A percentile compares a stretch with the other conserved stretches of the same genome.
Evolutionary conservation across 2,113 vertebrate genomes (phyloP).

Genomic region (Uropsilus gracilis): DNA sequence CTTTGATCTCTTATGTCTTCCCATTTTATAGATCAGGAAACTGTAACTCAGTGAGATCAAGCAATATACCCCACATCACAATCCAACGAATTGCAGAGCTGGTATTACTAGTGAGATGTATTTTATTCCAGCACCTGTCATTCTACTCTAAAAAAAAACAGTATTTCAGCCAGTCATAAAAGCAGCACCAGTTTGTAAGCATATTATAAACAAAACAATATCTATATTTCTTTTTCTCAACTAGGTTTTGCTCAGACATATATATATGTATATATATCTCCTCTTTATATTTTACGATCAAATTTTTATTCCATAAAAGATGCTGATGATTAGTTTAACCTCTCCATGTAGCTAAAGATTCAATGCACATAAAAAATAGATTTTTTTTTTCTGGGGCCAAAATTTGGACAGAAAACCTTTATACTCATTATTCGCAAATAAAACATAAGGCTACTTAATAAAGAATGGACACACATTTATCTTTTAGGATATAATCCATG

Average conservation of each 20-base stretch:
- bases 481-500: slow-evolving; percentile 46
- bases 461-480: slow-evolving; percentile 33
- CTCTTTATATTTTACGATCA: background rate
- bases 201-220: background rate
- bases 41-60: background rate
- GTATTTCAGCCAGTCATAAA: background rate
- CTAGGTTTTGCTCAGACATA: background rate
- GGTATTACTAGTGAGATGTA: background rate
- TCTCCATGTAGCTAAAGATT: slow-evolving; percentile 33
- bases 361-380: slow-evolving; percentile 22
- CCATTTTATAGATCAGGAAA: background rate
- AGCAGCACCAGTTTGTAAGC: background rate
- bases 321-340: slow-evolving; percentile 22
- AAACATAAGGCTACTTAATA: slow-evolving; percentile 51
- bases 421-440: slow-evolving; percentile 25
- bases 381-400: slow-evolving; percentile 56
- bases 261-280: background rate
- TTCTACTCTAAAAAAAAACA: background rate
- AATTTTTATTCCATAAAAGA: slow-evolving; percentile 36
- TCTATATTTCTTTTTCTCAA: background rate
- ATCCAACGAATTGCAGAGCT: background rate
- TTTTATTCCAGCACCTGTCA: background rate
- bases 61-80: background rate
- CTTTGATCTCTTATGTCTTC: background rate
- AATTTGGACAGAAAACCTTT: background rate